Evolutionary conservation across 2,888 invertebrate genomes (phyloP).

Genomic region (Macrophya annulata): DNA sequence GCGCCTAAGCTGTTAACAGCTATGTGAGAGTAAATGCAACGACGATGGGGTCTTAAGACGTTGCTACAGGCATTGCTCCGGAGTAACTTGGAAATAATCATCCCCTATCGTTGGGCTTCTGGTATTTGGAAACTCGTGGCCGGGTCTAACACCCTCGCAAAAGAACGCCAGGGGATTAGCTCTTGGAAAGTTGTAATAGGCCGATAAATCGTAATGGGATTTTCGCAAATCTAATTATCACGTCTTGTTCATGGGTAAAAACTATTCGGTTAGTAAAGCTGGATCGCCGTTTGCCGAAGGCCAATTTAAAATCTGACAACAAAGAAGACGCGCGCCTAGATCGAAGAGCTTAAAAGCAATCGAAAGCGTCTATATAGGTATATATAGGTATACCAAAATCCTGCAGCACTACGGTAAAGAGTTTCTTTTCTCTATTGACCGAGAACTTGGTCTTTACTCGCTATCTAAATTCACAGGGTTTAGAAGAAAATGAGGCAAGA

Average conservation of each 20-base stretch:
- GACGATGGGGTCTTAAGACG: not conserved
- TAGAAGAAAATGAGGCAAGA: conserved; percentile 23
- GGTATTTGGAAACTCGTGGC: conserved; percentile 28
- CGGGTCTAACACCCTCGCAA: conserved; percentile 29
- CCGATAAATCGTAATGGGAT: conserved; percentile 62
- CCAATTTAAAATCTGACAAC: conserved; percentile 32
- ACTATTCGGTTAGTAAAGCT: conserved; percentile 23
- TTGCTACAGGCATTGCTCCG: not conserved
- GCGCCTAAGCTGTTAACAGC: not conserved
- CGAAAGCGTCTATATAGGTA: not conserved
- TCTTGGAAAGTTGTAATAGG: conserved; percentile 59
- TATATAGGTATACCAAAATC: not conserved
- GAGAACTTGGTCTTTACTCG: conserved; percentile 14
- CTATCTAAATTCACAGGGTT: conserved; percentile 14
- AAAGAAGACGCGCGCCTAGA: conserved; percentile 17
- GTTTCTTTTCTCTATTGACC: conserved; percentile 44
- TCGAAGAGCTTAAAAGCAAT: conserved; percentile 28
- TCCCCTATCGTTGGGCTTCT: not conserved
- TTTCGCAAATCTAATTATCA: conserved; percentile 55
- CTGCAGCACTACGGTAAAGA: conserved; percentile 7
- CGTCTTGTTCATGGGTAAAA: conserved; percentile 42
- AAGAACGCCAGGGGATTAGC: conserved; percentile 58
- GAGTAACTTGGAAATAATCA: conserved; percentile 39
- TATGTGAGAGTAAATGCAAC: conserved; percentile 37
- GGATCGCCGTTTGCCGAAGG: not conserved